Percentiles rank a stretch among this genome's conserved stretches.
Conservation (phyloP, 2,888 invertebrate genomes). For the Vanessa cardui region DNA sequence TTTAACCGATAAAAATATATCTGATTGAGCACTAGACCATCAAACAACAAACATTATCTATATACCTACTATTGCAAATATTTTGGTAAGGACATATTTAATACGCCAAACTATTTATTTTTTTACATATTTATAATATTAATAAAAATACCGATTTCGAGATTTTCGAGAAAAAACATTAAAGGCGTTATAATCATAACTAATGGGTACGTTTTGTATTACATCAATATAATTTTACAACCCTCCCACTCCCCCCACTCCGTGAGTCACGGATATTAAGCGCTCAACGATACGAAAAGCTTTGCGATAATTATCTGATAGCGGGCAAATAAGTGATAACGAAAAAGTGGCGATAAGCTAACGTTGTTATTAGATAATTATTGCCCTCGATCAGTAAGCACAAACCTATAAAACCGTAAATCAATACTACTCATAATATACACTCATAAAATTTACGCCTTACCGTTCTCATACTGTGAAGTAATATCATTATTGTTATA, state of each 20-base stretch:
- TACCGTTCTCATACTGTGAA: too few species aligned
- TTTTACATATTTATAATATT: too few species aligned
- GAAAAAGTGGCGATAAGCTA: slow-evolving; percentile 28
- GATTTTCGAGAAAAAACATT: neutral
- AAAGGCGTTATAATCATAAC: neutral
- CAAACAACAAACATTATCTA: too few species aligned
- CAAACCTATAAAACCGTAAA: neutral
- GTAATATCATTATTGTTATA: too few species aligned
- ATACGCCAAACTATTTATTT: too few species aligned
- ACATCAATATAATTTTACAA: slow-evolving; percentile 20
- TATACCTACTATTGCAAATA: too few species aligned
- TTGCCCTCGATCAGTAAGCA: slow-evolving; percentile 17
- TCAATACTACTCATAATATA: too few species aligned
- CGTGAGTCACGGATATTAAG: slow-evolving; percentile 31
- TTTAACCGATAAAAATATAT: too few species aligned
- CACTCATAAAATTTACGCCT: too few species aligned
- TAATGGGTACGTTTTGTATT: slow-evolving; percentile 11
- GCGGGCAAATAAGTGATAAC: slow-evolving; percentile 30
- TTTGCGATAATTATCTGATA: slow-evolving; percentile 34
- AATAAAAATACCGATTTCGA: neutral
- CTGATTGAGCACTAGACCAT: too few species aligned
- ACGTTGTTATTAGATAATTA: slow-evolving; percentile 30
- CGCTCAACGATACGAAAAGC: slow-evolving; percentile 32
- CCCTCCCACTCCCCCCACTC: slow-evolving; percentile 20
- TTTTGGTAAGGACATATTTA: too few species aligned